phyloP scores from a whole-genome alignment of 2,888 invertebrate genomes.

The Muschampia staudingeri region DNA sequence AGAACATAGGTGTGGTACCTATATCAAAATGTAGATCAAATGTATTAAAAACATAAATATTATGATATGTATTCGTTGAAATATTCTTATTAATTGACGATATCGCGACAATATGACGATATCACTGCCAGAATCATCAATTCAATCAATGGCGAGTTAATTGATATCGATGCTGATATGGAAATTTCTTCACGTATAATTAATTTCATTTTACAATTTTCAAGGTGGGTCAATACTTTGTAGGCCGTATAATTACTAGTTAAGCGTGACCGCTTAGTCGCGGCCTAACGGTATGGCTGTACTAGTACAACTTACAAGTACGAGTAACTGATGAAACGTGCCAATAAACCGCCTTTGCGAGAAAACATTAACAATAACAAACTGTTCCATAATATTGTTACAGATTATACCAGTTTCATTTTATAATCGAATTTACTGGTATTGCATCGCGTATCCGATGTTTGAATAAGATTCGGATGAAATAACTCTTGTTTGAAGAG shows the following conservation, averaged over 20 bases:
- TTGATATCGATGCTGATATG: neutral
- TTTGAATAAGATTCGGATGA: conserved; percentile 34
- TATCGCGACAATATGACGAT: too few species aligned
- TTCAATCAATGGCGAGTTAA: neutral
- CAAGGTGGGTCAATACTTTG: conserved; percentile 38
- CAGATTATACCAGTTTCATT: conserved; percentile 29
- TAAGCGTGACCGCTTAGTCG: conserved; percentile 54
- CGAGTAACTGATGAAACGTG: conserved; percentile 56
- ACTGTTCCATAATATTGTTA: conserved; percentile 45
- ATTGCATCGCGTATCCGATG: neutral
- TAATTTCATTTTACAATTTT: conserved; percentile 37
- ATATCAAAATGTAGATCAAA: too few species aligned
- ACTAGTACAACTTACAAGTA: conserved; percentile 32
- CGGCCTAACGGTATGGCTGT: conserved; percentile 61
- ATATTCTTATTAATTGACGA: too few species aligned
- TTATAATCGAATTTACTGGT: conserved; percentile 34
- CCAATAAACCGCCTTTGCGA: conserved; percentile 55
- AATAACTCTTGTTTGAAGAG: conserved; percentile 21
- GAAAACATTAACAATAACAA: conserved; percentile 54
- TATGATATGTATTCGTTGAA: too few species aligned
- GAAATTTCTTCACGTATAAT: neutral
- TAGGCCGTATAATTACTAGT: conserved; percentile 47
- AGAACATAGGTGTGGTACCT: too few species aligned
- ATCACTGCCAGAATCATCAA: too few species aligned
- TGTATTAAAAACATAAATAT: too few species aligned